Percentiles rank a stretch among this genome's conserved stretches.
Conservation (phyloP, 2,797 vertebrate species). For the Macropodus opercularis region DNA sequence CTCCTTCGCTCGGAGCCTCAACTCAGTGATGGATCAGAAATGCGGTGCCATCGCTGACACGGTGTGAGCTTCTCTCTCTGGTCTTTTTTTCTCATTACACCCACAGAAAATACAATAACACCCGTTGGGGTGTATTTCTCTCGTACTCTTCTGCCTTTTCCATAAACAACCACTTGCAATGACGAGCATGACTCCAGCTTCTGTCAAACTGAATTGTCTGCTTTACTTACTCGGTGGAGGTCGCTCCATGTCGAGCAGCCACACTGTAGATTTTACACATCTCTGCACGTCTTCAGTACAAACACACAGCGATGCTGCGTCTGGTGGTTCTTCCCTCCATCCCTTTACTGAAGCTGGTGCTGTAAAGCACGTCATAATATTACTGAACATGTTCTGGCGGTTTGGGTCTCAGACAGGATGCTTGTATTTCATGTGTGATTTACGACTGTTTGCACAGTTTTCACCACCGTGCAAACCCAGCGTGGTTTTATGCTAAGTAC, state of each 20-base stretch:
- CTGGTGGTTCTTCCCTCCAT: constrained; percentile 2
- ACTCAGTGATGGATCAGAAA: constrained; percentile 28
- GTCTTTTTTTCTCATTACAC: no score
- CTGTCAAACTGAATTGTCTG: constrained; percentile 12
- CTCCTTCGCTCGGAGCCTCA: constrained; percentile 29
- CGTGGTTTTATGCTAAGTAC: constrained; percentile 13
- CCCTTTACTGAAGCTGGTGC: neutral
- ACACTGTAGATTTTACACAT: constrained; percentile 15
- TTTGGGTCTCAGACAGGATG: constrained; percentile 10
- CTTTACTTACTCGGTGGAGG: no score
- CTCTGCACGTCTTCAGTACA: constrained; percentile 29
- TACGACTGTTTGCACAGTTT: constrained; percentile 34
- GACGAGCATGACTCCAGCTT: constrained; percentile 17
- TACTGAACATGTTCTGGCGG: constrained; percentile 3
- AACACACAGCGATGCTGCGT: constrained; percentile 18
- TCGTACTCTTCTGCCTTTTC: neutral
- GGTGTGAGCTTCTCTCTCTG: neutral
- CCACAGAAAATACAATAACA: no score
- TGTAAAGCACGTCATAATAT: neutral
- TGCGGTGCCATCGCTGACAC: constrained; percentile 24
- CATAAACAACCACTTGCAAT: neutral
- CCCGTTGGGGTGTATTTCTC: no score
- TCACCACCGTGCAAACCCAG: constrained; percentile 15
- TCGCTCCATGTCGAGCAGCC: constrained; percentile 16
- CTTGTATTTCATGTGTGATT: constrained; percentile 32